Base-by-base conservation (phyloP, 2,888 invertebrate genomes). In the Spisula solida region DNA sequence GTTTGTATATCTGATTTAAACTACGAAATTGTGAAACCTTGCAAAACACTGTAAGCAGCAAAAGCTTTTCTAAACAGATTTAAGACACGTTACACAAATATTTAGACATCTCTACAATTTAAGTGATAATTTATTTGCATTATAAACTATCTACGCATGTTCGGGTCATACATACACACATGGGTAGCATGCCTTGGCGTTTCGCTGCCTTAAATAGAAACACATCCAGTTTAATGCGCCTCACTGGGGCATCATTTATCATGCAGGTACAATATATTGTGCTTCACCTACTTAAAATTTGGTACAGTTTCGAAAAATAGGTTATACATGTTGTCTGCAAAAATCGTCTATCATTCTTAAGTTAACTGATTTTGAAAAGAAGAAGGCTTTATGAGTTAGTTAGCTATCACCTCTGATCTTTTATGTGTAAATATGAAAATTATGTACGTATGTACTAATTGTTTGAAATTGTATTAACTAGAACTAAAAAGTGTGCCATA, bases 91-190 rank as follows among this genome's bases (percentile, higher is more conserved):
- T 80, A 47, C 12, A 18, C 80, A 80, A 80, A 80, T 80, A 80
- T 80, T 80, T 80, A 80, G 80, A 80, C 25, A 48, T 47, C 25
- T 80, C 31, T 47, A 25, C 47, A 80, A 80, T 51, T 47, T 48
- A 80, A 80, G 48, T 25, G 80, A 80, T 75, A 75, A 75, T 75
- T 75, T 75, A 75, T 75, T 75, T 75, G 75, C 75, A 18, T 75
- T 75, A 75, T 31, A 31, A 34, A 31, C 2, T 75, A 75, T 34
- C 29, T 4, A 75, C 6, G 14, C 18, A 1, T 18, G 18, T 18
- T 31, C 31, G 25, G 75, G 75, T 75, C 75, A 75, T 31, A 18
- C 41, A 41, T 41, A 41, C 41, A 41, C 34, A 20, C 20, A n/a
- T 25, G 60, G 60, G 25, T n/a, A 66, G n/a, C 10, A 66, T 66